Base-by-base conservation (phyloP, 2,888 invertebrate genomes). In the Hylaea fasciaria region DNA sequence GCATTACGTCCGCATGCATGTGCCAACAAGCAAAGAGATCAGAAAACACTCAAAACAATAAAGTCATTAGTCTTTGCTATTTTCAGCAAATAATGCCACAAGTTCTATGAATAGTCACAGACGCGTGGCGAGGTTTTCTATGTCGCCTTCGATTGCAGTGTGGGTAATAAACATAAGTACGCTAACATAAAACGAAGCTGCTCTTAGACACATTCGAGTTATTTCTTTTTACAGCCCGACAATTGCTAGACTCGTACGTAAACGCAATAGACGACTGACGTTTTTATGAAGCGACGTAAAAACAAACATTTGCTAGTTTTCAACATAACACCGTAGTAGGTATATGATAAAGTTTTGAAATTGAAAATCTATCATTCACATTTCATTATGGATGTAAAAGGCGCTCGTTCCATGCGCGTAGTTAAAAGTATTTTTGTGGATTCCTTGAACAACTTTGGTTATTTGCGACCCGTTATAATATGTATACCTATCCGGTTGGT, bases 1-100 rank as follows among this genome's bases (percentile, higher is more conserved):
- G 78, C 80, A 82, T 86, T 32, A 85, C 81, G 84, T 89, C 88
- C 89, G 89, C 83, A 82, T 88, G 77, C 83, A 83, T 81, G 85
- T 90, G 91, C 89, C 88, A 89, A 87, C 83, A 74, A 80, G 81
- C 80, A 78, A 77, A 80, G 74, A 78, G 81, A 83, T 81, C 73
- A 80, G 75, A 80, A 83, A 80, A 82, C 72, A 79, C 79, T 78
- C 74, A 76, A 80, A 83, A 84, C 82, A 84, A 82, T 83, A 75
- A 78, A 82, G 73, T 74, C 79, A 81, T 82, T 83, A 80, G 71
- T 74, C 72, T 71, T 68, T 70, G 67, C 78, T 83, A 83, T 83
- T 80, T 77, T 66, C 70, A 82, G 71, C 44, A 65, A 69, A 64
- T 63, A 66, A 63, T 64, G 46, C 39, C 11, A 44, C 29, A 44